Percentiles rank a stretch among this genome's conserved stretches.
phyloP scores from a whole-genome alignment of 2,888 invertebrate species.

The Caenorhabditis sulstoni region DNA sequence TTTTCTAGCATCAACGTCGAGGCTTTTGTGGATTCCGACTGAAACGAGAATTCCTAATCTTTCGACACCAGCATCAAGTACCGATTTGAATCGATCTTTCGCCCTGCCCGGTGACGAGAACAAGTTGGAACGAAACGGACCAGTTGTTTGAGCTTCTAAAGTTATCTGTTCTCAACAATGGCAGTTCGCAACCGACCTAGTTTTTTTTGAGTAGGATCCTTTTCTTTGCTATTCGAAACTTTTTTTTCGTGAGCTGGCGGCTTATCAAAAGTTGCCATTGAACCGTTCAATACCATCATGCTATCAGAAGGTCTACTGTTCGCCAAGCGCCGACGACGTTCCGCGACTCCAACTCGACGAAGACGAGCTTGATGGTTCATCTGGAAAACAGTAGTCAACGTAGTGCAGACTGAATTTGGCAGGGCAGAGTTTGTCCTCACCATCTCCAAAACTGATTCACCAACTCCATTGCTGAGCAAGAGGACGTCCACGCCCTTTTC shows the following conservation, averaged over 20 bases:
- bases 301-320: constrained; percentile 32
- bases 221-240: neutral
- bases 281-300: constrained; percentile 51
- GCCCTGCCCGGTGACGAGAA: too few relatives aligned
- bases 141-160: too few relatives aligned
- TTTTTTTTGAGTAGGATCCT: neutral
- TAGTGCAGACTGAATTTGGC: too few relatives aligned
- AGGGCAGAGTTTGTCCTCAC: neutral
- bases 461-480: neutral
- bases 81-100: too few relatives aligned
- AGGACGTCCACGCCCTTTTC: constrained; percentile 5
- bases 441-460: constrained; percentile 40
- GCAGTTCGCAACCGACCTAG: too few relatives aligned
- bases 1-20: too few relatives aligned
- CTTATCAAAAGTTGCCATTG: constrained; percentile 37
- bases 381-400: too few relatives aligned
- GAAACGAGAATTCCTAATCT: too few relatives aligned
- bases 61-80: too few relatives aligned
- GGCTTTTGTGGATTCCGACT: too few relatives aligned
- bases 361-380: constrained; percentile 39
- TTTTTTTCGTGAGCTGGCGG: constrained; percentile 8
- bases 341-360: constrained; percentile 29
- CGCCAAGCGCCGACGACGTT: constrained; percentile 11
- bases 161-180: too few relatives aligned
- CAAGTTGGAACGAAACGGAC: too few relatives aligned